Evolutionary conservation across 2,888 invertebrate genomes (phyloP), one percentile per base, ranked within the genome.

Genomic region (Incurvaria masculella): DNA sequence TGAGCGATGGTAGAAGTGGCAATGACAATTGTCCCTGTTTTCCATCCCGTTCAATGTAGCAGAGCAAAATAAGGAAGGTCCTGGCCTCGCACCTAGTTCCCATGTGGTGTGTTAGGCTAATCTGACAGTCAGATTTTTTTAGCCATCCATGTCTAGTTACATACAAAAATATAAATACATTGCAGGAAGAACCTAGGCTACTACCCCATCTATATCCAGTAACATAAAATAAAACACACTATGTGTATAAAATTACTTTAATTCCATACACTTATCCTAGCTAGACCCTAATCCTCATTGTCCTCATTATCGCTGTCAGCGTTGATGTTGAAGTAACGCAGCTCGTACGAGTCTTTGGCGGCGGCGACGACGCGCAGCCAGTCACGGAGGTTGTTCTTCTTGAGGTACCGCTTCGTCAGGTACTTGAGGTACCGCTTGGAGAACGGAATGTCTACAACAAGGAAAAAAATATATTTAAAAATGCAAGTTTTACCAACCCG

Each of bases 311-410:
- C 84, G 59, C 83, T 83, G 66, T 79, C 79, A 53, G 83, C 86
- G 59, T 87, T 87, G 72, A 91, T 91, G 87, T 99, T 97, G 97
- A 99, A 99, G 89, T 99, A 99, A 58, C 98, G 86, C 48, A 99
- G 86, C 80, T 99, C 99, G 58, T 99, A 99, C 1, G 93, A 89
- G 62, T 98, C 97, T 69, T 97, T 97, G 51, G 89, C 88, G 55
- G 91, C 89, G 14, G 99, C 95, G n/a, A 99, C 98, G 52, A 99
- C 98, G 65, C 99, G 85, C 62, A 99, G 86, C 97, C 98, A 99
- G 79, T 99, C 99, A 62, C 99, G 87, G 54, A 99, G 86, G 69
- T 96, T 95, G 81, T 99, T 96, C 84, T 98, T 98, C 86, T 99
- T 99, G 76, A 99, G 84, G 81, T 98, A 99, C 72, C 97, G 96